Conservation (phyloP, 1,140 invertebrate genomes). For the Drosophila kanapiae region DNA sequence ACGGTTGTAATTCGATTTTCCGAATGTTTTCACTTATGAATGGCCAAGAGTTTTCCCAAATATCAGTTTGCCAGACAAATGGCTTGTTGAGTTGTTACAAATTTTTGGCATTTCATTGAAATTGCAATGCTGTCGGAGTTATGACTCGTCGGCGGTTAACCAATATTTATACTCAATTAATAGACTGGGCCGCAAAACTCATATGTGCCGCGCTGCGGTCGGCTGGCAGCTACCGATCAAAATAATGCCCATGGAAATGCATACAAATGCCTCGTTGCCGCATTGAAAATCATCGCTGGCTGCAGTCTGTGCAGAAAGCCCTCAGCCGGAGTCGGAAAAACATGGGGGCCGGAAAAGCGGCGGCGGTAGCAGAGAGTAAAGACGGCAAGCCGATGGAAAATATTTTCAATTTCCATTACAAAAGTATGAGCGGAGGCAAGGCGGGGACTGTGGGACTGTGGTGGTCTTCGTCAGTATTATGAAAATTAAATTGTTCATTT, state of each 20-base stretch:
- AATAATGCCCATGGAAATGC: slow-evolving; percentile 70
- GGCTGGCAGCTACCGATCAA: slow-evolving; percentile 64
- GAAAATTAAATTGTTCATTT: slow-evolving; percentile 84
- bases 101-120: slow-evolving; percentile 14
- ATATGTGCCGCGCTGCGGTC: slow-evolving; percentile 34
- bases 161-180: slow-evolving; percentile 81
- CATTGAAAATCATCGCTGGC: slow-evolving; percentile 57
- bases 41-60: neutral
- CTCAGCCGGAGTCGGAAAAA: slow-evolving; percentile 18
- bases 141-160: slow-evolving; percentile 55
- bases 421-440: slow-evolving; percentile 45
- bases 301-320: slow-evolving; percentile 25
- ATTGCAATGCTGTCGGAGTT: slow-evolving; percentile 21
- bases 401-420: slow-evolving; percentile 82
- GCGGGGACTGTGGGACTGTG: slow-evolving; percentile 37
- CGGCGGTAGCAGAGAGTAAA: slow-evolving; percentile 44
- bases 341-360: slow-evolving; percentile 2
- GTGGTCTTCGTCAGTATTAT: slow-evolving; percentile 72
- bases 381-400: slow-evolving; percentile 66
- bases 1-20: neutral
- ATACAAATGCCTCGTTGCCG: slow-evolving; percentile 42
- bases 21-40: neutral
- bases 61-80: neutral
- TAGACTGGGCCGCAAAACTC: slow-evolving; percentile 61
- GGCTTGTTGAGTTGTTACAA: neutral